phyloP scores from a whole-genome alignment of 2,888 invertebrate genomes.

The Patella caerulea region DNA sequence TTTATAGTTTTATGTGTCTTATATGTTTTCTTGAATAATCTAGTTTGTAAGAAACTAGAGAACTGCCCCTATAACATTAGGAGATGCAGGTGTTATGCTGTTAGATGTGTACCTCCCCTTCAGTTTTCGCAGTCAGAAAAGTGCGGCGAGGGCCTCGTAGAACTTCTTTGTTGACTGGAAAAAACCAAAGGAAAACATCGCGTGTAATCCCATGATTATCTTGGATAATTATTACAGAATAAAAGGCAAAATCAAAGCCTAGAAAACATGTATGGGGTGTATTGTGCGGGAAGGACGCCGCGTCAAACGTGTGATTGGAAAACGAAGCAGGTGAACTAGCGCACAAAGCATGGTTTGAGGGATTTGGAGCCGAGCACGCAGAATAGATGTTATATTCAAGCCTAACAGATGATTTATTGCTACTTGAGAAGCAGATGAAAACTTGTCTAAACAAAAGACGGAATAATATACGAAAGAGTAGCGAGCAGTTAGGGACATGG shows the following conservation, averaged over 20 bases:
- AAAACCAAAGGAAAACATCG: conserved; percentile 46
- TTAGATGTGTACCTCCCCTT: conserved; percentile 30
- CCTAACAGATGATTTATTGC: conserved; percentile 66
- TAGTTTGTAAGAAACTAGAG: conserved; percentile 33
- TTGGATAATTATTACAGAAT: conserved; percentile 65
- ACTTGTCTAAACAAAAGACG: conserved; percentile 44
- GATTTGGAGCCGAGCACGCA: conserved; percentile 58
- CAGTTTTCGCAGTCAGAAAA: conserved; percentile 23
- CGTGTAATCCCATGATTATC: conserved; percentile 65
- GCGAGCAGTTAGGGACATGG: conserved; percentile 21
- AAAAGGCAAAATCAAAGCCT: conserved; percentile 60
- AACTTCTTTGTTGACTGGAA: conserved; percentile 51
- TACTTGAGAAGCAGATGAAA: conserved; percentile 62
- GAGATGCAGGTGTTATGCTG: conserved; percentile 39
- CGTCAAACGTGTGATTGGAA: conserved; percentile 46
- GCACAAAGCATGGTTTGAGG: conserved; percentile 55
- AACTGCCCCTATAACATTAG: conserved; percentile 43
- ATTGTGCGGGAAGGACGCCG: conserved; percentile 59
- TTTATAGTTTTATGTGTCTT: conserved; percentile 59
- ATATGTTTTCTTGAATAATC: conserved; percentile 31
- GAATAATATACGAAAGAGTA: conserved; percentile 32
- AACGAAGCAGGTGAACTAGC: conserved; percentile 60
- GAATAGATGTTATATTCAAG: conserved; percentile 59
- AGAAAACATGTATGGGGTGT: conserved; percentile 41
- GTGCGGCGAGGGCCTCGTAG: conserved; percentile 35